Base-by-base conservation (phyloP, 2,113 vertebrate species). In the Upupa epops region DNA sequence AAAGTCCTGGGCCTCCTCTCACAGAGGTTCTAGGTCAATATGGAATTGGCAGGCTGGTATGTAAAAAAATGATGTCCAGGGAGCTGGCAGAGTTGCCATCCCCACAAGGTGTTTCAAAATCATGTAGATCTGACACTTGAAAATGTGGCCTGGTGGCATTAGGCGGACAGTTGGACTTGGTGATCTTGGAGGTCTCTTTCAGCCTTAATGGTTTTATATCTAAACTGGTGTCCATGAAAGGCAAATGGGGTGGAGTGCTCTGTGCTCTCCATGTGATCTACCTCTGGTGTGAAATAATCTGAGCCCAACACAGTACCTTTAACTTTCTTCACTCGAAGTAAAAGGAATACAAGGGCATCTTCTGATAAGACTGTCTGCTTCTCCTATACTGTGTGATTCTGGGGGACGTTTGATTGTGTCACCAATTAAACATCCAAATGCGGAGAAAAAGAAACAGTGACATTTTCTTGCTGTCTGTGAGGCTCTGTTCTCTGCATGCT, bases 341-440 rank as follows among this genome's bases (percentile, higher is more conserved):
- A 81, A 34, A 46, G 13, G 8, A 81, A 26, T 48, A 71, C 0
- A 0, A 66, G 17, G 8, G 2, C 24, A 11, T 54, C 19, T 75
- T 36, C 34, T 54, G 51, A 51, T 18, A 71, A 26, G 31, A 34
- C 36, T 36, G 8, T 51, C 70, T 20, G n/a, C 8, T 5, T 79
- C 63, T 89, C 37, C 28, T n/a, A 1, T 8, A 18, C 8, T 37
- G 65, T 0, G 0, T 54, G 14, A 7, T 46, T 86, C 46, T 73
- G 19, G 60, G 42, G 58, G 48, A 73, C 72, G 68, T 61, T 88
- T 79, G n/a, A 3, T 51, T 42, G 77, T 58, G 36, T 51, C 32
- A 61, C n/a, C 36, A 71, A 52, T 89, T 88, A 83, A 81, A 26
- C 25, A 55, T 17, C 25, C 26, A 36, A 36, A 81, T 28, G 5